phyloP scores from a whole-genome alignment of 2,113 vertebrate species.

The Pipra filicauda region DNA sequence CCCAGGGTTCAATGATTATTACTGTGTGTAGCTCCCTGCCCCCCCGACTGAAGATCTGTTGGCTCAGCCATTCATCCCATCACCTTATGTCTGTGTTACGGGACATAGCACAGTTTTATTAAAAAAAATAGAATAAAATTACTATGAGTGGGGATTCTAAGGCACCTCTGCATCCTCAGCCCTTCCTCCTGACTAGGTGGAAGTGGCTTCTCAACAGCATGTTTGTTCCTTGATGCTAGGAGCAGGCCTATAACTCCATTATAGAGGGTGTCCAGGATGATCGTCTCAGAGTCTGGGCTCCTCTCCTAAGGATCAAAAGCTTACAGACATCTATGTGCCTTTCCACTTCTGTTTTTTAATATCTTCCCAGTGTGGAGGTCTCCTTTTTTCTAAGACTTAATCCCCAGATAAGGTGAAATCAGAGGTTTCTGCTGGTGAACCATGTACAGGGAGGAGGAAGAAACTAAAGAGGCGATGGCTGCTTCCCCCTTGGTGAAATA shows the following conservation, averaged over 20 bases:
- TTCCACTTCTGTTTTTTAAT: neutral
- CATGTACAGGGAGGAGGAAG: neutral
- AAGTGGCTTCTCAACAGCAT: neutral
- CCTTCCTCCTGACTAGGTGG: neutral
- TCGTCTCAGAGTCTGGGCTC: neutral
- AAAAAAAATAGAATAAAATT: neutral
- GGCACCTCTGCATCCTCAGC: neutral
- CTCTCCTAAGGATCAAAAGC: neutral
- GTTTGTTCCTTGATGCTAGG: neutral
- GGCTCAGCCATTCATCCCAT: neutral
- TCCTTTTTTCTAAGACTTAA: neutral
- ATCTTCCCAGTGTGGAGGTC: neutral
- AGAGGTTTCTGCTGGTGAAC: neutral
- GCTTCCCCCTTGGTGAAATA: neutral
- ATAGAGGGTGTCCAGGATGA: neutral
- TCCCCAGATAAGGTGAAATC: neutral
- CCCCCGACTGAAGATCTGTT: neutral
- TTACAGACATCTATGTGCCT: neutral
- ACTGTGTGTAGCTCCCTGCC: neutral
- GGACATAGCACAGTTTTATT: neutral
- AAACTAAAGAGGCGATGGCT: neutral
- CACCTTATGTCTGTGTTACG: neutral
- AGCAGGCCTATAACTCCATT: neutral
- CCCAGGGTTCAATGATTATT: neutral
- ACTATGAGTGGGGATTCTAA: neutral